Evolutionary conservation across 64 coral and sea anemone genomes (phyloP).

Genomic region (Pocillopora damicornis): DNA sequence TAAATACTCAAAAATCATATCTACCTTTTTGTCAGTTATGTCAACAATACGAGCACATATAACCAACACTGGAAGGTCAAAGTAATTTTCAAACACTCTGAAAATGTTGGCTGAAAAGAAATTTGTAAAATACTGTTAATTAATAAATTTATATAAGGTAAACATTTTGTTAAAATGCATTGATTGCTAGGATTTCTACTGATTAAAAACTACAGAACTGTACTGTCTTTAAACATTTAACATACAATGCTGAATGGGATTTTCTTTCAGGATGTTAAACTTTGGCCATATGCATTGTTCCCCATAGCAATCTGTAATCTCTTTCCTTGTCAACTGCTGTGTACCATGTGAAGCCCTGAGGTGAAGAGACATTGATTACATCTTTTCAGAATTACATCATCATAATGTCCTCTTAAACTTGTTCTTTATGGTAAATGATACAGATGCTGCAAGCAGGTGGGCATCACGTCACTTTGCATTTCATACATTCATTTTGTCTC

Average conservation of each 20-base stretch:
- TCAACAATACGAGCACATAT: slow-evolving; percentile 74
- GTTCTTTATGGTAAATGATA: too few relatives aligned
- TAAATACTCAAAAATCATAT: too few relatives aligned
- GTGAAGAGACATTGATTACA: not conserved
- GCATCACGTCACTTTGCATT: too few relatives aligned
- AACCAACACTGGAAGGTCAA: slow-evolving; percentile 73
- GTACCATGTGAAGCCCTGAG: slow-evolving; percentile 88
- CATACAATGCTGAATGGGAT: slow-evolving; percentile 24
- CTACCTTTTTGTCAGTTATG: slow-evolving; percentile 76
- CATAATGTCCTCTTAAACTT: too few relatives aligned
- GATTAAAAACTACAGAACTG: too few relatives aligned
- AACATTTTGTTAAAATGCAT: too few relatives aligned
- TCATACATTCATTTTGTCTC: too few relatives aligned
- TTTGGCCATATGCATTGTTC: slow-evolving; percentile 51
- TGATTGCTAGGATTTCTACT: too few relatives aligned
- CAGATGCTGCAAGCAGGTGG: too few relatives aligned
- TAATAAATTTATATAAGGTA: too few relatives aligned
- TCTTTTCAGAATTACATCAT: too few relatives aligned
- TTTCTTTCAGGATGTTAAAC: slow-evolving; percentile 55
- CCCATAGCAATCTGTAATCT: slow-evolving; percentile 72
- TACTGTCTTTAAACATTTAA: not conserved
- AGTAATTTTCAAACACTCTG: slow-evolving; percentile 87
- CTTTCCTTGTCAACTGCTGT: slow-evolving; percentile 44
- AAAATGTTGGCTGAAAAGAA: slow-evolving; percentile 49
- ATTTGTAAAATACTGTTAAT: not conserved